These are phyloP conservation scores for Penaeus indicus DNA, from an alignment of 1,140 invertebrate species.

Conservation along the genomic window DNA sequence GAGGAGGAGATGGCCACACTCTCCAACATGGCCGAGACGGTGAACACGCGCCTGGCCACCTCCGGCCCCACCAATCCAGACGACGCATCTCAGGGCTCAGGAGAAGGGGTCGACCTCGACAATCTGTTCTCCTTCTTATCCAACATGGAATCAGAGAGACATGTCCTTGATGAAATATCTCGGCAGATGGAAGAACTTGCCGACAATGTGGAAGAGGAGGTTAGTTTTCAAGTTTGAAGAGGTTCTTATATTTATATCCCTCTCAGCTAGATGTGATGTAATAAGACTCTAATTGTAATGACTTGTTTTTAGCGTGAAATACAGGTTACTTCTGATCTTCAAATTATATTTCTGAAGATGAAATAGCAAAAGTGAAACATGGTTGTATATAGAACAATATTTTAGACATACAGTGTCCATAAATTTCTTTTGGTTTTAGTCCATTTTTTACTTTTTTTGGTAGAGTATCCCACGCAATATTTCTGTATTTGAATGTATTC, in stretches of 20 bases:
- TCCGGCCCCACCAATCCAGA: slow-evolving; percentile 70
- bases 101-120: slow-evolving; percentile 87
- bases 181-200: slow-evolving; percentile 86
- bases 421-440: too few species aligned
- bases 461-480: background rate
- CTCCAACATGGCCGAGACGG: slow-evolving; percentile 82
- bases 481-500: too few species aligned
- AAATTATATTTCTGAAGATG: background rate
- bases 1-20: slow-evolving; percentile 80
- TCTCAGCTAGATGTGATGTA: background rate
- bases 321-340: background rate
- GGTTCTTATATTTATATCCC: background rate
- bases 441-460: background rate
- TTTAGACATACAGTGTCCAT: background rate
- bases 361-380: background rate
- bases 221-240: slow-evolving; percentile 40
- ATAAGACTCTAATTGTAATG: background rate
- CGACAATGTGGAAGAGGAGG: slow-evolving; percentile 70
- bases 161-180: slow-evolving; percentile 86
- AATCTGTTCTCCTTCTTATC: slow-evolving; percentile 94
- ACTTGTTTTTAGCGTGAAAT: background rate
- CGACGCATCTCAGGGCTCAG: slow-evolving; percentile 72
- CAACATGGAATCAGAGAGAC: slow-evolving; percentile 79
- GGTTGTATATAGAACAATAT: background rate
- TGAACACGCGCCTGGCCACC: slow-evolving; percentile 72